These are phyloP conservation scores for Ambastaia sidthimunki DNA, from an alignment of 2,797 vertebrate species.

Conservation along the genomic window DNA sequence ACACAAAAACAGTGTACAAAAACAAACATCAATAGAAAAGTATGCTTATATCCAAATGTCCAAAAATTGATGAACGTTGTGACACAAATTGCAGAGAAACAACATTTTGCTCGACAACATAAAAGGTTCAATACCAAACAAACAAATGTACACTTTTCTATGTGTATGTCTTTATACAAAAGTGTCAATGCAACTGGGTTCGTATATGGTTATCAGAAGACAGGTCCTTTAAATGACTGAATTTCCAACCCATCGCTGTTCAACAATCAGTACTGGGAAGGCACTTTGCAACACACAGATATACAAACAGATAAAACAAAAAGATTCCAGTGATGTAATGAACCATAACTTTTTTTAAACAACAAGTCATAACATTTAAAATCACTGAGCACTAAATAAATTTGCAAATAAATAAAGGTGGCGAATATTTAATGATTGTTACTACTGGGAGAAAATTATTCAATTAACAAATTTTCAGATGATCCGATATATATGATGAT, in stretches of 20 bases:
- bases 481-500: slow-evolving; percentile 28
- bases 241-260: slow-evolving; percentile 79
- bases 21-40: slow-evolving; percentile 87
- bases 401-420: slow-evolving; percentile 51
- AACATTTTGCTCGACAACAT: slow-evolving; percentile 64
- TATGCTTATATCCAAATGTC: slow-evolving; percentile 84
- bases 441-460: not conserved
- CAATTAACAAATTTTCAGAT: not conserved
- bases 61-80: slow-evolving; percentile 72
- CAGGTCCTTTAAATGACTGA: slow-evolving; percentile 63
- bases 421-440: slow-evolving; percentile 30
- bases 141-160: slow-evolving; percentile 77
- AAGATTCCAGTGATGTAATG: slow-evolving; percentile 47
- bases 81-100: slow-evolving; percentile 60
- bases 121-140: slow-evolving; percentile 80
- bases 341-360: slow-evolving; percentile 6
- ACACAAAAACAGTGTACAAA: slow-evolving; percentile 85
- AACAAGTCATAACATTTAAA: slow-evolving; percentile 26
- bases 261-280: slow-evolving; percentile 85
- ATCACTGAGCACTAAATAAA: slow-evolving; percentile 9
- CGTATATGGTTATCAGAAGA: slow-evolving; percentile 72
- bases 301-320: slow-evolving; percentile 68
- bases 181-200: slow-evolving; percentile 79
- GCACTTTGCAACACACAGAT: slow-evolving; percentile 86
- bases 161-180: slow-evolving; percentile 79